phyloP scores from a whole-genome alignment of 92 coral and sea anemone genomes.

The Zoanthus gigantus region DNA sequence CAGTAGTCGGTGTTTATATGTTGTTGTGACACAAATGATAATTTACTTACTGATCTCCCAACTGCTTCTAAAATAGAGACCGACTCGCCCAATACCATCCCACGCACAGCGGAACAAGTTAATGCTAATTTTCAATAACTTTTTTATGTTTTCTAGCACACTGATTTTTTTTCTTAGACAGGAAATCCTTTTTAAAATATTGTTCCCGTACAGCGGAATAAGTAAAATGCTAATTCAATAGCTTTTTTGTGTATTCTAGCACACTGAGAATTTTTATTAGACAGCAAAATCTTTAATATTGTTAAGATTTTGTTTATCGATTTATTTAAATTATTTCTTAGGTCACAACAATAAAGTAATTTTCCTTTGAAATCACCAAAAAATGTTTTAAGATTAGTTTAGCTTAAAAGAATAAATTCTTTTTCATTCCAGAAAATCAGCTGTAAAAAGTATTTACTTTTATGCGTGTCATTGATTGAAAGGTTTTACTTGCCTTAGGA shows the following conservation, averaged over 20 bases:
- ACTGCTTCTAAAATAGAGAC: neutral
- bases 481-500: too few species aligned
- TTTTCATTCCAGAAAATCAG: neutral
- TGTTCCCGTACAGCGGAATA: neutral
- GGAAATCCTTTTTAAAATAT: neutral
- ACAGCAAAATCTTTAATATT: neutral
- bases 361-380: neutral
- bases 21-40: neutral
- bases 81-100: neutral
- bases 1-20: too few species aligned
- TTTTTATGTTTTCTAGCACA: neutral
- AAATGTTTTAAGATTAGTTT: neutral
- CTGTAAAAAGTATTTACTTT: constrained; percentile 20
- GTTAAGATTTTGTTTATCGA: neutral
- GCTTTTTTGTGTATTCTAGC: neutral
- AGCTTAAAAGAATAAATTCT: neutral
- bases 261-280: neutral
- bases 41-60: too few species aligned
- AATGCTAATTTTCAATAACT: constrained; percentile 8
- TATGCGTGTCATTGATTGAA: neutral
- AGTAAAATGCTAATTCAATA: constrained; percentile 15
- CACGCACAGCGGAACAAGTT: neutral
- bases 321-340: neutral
- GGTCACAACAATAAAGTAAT: neutral
- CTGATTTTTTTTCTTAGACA: neutral